A percentile compares a stretch with the other conserved stretches of the same genome.
Evolutionary conservation across 2,888 invertebrate genomes (phyloP).

Genomic region (Drosophila austrosaltans): DNA sequence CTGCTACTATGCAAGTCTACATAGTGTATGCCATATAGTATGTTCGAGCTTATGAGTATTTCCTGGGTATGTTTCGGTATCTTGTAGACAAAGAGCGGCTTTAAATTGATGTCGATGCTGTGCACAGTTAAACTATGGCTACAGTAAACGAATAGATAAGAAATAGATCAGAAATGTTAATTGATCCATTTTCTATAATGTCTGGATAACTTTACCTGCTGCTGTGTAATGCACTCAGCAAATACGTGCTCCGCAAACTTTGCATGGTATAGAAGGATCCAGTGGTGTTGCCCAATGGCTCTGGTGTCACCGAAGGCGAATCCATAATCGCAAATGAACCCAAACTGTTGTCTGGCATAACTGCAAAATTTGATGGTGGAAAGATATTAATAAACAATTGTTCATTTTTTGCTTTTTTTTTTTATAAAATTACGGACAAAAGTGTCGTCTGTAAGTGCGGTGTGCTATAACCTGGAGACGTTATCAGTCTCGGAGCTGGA

Average conservation of each 20-base stretch:
- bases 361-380: constrained; percentile 49
- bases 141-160: background rate
- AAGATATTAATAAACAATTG: background rate
- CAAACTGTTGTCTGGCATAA: constrained; percentile 77
- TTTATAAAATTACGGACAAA: background rate
- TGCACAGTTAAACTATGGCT: constrained; percentile 84
- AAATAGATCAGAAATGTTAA: background rate
- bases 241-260: constrained; percentile 81
- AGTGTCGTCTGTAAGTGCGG: constrained; percentile 22
- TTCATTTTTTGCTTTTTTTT: background rate
- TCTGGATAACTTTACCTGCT: constrained; percentile 64
- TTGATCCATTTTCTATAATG: no score
- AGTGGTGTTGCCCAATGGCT: constrained; percentile 79
- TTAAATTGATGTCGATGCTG: constrained; percentile 87
- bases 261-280: constrained; percentile 83
- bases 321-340: constrained; percentile 82
- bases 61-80: constrained; percentile 86
- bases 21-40: constrained; percentile 86
- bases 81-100: constrained; percentile 88
- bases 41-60: constrained; percentile 87
- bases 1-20: constrained; percentile 81
- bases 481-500: constrained; percentile 15
- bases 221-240: constrained; percentile 82
- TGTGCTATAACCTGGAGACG: constrained; percentile 13
- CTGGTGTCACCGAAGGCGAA: constrained; percentile 82